These are phyloP conservation scores for Eupithecia centaureata DNA, from an alignment of 2,888 invertebrate species.

Conservation along the genomic window DNA sequence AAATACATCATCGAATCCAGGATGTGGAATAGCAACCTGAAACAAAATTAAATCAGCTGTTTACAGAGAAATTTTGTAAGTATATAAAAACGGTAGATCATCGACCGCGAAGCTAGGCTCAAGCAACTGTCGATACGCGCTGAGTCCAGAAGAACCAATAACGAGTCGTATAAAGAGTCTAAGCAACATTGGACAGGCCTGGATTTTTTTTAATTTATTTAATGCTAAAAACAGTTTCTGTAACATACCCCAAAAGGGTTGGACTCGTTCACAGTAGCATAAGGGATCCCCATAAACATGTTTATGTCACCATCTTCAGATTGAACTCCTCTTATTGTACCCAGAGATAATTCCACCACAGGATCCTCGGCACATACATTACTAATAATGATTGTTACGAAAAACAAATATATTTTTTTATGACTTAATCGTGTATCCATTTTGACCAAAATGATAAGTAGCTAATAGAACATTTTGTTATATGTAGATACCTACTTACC, in stretches of 20 bases:
- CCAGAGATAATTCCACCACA: slow-evolving; percentile 35
- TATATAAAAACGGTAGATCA: no score
- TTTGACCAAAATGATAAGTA: not conserved
- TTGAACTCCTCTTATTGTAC: slow-evolving; percentile 57
- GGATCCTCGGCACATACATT: slow-evolving; percentile 15
- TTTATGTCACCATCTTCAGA: slow-evolving; percentile 59
- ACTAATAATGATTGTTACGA: not conserved
- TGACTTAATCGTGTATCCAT: slow-evolving; percentile 1
- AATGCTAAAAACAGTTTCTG: no score
- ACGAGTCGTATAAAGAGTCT: no score
- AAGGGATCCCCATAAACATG: slow-evolving; percentile 68
- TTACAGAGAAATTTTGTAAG: not conserved
- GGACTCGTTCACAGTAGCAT: slow-evolving; percentile 53
- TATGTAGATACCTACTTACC: not conserved
- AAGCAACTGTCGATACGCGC: no score
- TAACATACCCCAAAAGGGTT: slow-evolving; percentile 66
- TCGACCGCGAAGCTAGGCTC: no score
- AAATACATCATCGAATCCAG: slow-evolving; percentile 54
- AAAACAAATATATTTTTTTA: not conserved
- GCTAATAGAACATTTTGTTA: not conserved
- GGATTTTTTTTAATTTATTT: no score
- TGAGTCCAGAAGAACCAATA: no score
- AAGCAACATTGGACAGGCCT: no score
- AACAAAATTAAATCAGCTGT: slow-evolving; percentile 6
- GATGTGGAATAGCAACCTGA: slow-evolving; percentile 55